A percentile compares a stretch with the other conserved stretches of the same genome.
Conservation (phyloP, 2,113 vertebrate species). For the Chloebia gouldiae region DNA sequence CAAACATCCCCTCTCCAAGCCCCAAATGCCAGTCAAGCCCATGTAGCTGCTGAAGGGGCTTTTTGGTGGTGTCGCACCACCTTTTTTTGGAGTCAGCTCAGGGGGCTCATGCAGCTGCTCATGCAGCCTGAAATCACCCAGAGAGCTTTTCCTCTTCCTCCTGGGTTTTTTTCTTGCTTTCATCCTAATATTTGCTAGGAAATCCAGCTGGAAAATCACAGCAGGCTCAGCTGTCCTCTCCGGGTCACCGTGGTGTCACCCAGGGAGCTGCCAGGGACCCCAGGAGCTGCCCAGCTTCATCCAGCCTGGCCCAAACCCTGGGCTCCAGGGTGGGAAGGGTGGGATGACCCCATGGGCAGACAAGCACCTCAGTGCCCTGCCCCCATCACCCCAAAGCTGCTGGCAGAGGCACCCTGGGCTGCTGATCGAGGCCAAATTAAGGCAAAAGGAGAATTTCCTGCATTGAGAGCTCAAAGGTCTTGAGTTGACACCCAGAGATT, state of each 20-base stretch:
- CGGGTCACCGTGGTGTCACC: background rate
- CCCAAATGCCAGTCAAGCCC: background rate
- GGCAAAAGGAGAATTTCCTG: background rate
- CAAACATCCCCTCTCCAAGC: background rate
- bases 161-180: background rate
- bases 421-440: background rate
- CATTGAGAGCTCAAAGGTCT: accelerated
- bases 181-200: background rate
- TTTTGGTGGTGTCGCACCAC: background rate
- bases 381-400: background rate
- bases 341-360: accelerated
- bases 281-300: background rate
- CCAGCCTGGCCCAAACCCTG: background rate
- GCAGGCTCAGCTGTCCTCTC: background rate
- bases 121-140: accelerated
- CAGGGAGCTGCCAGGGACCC: background rate
- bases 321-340: background rate
- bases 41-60: accelerated
- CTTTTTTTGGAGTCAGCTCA: background rate
- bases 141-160: background rate
- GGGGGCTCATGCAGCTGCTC: background rate
- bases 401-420: background rate
- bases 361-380: accelerated
- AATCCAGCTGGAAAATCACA: background rate
- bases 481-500: accelerated